These are phyloP conservation scores for Neodontobutis hainanensis DNA, from an alignment of 2,113 vertebrate species.

Conservation along the genomic window DNA sequence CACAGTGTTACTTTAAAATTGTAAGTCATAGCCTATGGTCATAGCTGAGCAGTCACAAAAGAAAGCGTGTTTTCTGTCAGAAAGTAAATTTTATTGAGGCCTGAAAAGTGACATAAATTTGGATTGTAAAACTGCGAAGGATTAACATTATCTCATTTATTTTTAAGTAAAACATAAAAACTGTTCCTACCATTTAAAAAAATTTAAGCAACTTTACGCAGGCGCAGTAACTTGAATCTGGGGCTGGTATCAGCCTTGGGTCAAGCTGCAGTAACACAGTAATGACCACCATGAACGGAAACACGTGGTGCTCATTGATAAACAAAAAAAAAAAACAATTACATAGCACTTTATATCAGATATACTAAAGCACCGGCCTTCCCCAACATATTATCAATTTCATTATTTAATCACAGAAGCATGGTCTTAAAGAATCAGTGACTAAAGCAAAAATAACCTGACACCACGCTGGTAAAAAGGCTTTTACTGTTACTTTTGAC, in stretches of 20 bases:
- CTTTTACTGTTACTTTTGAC: slow-evolving; percentile 8
- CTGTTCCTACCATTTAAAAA: not conserved
- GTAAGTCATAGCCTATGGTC: too few relatives aligned
- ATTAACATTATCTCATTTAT: too few relatives aligned
- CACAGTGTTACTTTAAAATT: too few relatives aligned
- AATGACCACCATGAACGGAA: slow-evolving; percentile 21
- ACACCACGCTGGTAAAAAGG: not conserved
- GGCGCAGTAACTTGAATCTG: slow-evolving; percentile 39
- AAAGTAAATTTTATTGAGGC: too few relatives aligned
- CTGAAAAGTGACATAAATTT: too few relatives aligned
- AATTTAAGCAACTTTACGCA: slow-evolving; percentile 58
- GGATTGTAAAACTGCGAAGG: too few relatives aligned
- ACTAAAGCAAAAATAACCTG: not conserved
- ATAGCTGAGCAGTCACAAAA: too few relatives aligned
- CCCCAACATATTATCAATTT: not conserved
- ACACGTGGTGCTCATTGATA: not conserved
- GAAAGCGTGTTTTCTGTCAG: too few relatives aligned
- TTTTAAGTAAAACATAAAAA: too few relatives aligned
- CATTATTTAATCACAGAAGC: not conserved
- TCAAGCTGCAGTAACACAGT: not conserved
- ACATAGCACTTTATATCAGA: not conserved
- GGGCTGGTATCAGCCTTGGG: not conserved
- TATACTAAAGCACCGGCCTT: too few relatives aligned
- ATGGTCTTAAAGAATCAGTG: not conserved
- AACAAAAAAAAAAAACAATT: not conserved